phyloP scores from a whole-genome alignment of 2,888 invertebrate genomes.

The Mythimna lalbum region DNA sequence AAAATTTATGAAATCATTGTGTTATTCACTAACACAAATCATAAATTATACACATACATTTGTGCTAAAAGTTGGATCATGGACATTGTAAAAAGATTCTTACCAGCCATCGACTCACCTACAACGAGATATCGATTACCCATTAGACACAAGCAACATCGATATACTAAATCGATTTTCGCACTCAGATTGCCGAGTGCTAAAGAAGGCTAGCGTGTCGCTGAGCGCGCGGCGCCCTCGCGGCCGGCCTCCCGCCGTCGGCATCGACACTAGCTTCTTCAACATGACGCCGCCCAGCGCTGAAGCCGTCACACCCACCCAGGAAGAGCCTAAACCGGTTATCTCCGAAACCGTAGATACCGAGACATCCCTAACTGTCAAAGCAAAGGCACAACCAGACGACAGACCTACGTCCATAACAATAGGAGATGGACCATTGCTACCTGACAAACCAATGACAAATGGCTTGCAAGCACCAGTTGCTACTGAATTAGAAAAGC shows the following conservation, averaged over 20 bases:
- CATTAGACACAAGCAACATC: constrained; percentile 66
- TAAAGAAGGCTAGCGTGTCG: constrained; percentile 86
- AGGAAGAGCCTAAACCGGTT: constrained; percentile 67
- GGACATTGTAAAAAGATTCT: constrained; percentile 11
- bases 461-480: constrained; percentile 38
- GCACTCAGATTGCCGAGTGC: constrained; percentile 88
- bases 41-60: constrained; percentile 22
- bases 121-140: constrained; percentile 47
- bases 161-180: constrained; percentile 65
- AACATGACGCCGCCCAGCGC: constrained; percentile 88
- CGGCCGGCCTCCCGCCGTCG: constrained; percentile 84
- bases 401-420: constrained; percentile 48
- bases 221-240: constrained; percentile 85
- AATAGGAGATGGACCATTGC: constrained; percentile 37
- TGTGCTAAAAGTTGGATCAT: constrained; percentile 32
- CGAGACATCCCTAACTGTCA: constrained; percentile 66
- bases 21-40: constrained; percentile 28
- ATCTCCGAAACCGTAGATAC: constrained; percentile 69
- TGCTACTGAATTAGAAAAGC: constrained; percentile 21
- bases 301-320: constrained; percentile 82
- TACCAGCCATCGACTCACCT: not conserved
- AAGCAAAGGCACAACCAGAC: constrained; percentile 61
- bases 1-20: not conserved
- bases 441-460: constrained; percentile 36
- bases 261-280: constrained; percentile 82